These are phyloP conservation scores for Garrulus glandarius DNA, from an alignment of 2,797 vertebrate species.

Conservation along the genomic window DNA sequence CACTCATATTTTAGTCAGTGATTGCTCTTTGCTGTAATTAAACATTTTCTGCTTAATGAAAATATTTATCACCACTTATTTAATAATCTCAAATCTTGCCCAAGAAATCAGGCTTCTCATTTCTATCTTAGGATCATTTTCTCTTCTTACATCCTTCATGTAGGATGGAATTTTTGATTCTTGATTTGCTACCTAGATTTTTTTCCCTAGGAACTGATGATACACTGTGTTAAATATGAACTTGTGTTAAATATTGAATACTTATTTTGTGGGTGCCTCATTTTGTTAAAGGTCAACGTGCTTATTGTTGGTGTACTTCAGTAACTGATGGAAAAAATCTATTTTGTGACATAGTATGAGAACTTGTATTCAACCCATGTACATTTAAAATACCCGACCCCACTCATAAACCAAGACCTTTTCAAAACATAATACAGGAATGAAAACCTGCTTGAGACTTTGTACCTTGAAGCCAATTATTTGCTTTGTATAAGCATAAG, in stretches of 20 bases:
- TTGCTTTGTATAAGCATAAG: neutral
- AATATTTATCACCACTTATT: neutral
- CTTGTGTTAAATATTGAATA: neutral
- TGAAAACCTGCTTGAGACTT: neutral
- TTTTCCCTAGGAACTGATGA: neutral
- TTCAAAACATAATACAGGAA: neutral
- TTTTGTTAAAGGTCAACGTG: neutral
- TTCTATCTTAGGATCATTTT: neutral
- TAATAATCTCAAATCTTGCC: neutral
- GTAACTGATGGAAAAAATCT: neutral
- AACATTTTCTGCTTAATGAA: neutral
- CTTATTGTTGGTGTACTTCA: neutral
- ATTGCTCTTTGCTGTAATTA: neutral
- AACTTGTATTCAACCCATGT: neutral
- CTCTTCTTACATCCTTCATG: neutral
- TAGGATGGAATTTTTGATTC: neutral
- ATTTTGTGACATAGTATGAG: neutral
- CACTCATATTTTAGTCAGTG: neutral
- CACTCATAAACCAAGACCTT: neutral
- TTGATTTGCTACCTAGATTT: neutral
- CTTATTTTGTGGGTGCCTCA: neutral
- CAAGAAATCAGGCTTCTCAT: neutral
- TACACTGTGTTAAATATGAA: neutral
- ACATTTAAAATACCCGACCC: neutral
- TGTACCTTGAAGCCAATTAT: neutral